Conservation (phyloP, 1,140 invertebrate species). For the Drosophila repleta region DNA sequence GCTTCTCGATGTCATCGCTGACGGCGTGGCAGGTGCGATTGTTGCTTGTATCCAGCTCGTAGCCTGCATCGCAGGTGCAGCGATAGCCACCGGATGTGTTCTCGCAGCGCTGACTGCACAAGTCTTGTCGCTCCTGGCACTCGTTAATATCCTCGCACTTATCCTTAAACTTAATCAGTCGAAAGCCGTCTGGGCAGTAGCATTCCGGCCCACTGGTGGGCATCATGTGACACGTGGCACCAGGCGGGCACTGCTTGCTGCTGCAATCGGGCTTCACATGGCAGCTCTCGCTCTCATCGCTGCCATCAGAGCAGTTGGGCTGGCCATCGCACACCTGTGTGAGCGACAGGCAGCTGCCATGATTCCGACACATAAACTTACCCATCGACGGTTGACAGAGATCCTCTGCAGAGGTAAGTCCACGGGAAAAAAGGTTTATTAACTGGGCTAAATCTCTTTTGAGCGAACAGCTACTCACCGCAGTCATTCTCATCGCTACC, state of each 20-base stretch:
- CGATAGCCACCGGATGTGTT: conserved; percentile 91
- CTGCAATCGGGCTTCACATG: conserved; percentile 59
- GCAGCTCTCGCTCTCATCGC: conserved; percentile 79
- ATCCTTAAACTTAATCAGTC: conserved; percentile 63
- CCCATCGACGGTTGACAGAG: conserved; percentile 50
- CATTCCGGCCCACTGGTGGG: conserved; percentile 84
- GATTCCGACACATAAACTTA: conserved; percentile 78
- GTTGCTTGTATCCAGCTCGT: conserved; percentile 86
- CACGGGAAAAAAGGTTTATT: neutral
- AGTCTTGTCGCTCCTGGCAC: conserved; percentile 87
- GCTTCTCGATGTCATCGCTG: conserved; percentile 58
- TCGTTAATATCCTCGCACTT: conserved; percentile 90
- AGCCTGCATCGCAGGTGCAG: conserved; percentile 92
- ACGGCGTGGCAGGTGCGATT: conserved; percentile 88
- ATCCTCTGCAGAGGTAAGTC: conserved; percentile 23
- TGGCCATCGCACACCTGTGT: conserved; percentile 87
- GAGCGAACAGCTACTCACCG: conserved; percentile 84
- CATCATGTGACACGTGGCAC: conserved; percentile 67
- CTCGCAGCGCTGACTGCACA: conserved; percentile 93
- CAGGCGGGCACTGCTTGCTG: conserved; percentile 42
- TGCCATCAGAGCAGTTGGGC: conserved; percentile 81
- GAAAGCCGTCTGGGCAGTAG: conserved; percentile 84
- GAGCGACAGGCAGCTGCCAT: conserved; percentile 85
- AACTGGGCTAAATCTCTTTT: neutral
- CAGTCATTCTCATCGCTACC: conserved; percentile 88